phyloP scores from a whole-genome alignment of 1,140 invertebrate species.

The Euwallacea similis region DNA sequence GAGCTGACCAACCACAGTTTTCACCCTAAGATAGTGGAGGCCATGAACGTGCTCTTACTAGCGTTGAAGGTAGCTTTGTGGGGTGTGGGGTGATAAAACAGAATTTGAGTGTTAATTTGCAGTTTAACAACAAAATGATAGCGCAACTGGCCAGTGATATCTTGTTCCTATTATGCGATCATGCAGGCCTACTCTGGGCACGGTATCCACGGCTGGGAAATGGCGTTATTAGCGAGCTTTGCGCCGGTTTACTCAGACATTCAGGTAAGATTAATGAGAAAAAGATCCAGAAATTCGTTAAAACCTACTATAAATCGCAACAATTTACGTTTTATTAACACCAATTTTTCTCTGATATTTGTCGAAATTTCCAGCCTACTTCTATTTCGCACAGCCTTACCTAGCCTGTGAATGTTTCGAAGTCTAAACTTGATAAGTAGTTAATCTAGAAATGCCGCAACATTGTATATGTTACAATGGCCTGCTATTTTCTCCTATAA shows the following conservation, averaged over 20 bases:
- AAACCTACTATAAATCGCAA: not conserved
- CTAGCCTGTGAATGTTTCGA: too few species aligned
- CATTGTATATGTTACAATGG: too few species aligned
- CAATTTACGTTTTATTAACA: conserved; percentile 37
- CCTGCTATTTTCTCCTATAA: too few species aligned
- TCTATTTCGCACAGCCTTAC: not conserved
- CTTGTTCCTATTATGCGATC: conserved; percentile 78
- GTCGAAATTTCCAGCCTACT: too few species aligned
- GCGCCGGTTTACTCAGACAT: conserved; percentile 55
- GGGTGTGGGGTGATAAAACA: not conserved
- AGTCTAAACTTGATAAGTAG: too few species aligned
- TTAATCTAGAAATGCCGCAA: too few species aligned
- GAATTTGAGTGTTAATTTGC: conserved; percentile 41
- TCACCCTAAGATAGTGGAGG: conserved; percentile 77
- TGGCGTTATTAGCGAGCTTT: conserved; percentile 66
- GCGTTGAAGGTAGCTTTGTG: conserved; percentile 68
- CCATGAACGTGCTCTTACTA: conserved; percentile 82
- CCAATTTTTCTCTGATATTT: not conserved
- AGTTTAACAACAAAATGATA: conserved; percentile 83
- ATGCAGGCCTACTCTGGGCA: conserved; percentile 71
- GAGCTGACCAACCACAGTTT: conserved; percentile 68
- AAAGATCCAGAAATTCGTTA: too few species aligned
- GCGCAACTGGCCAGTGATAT: conserved; percentile 88
- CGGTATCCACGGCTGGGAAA: conserved; percentile 77
- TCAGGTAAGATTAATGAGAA: not conserved